Base-by-base conservation (phyloP, 2,113 vertebrate species). In the Ciconia boyciana region DNA sequence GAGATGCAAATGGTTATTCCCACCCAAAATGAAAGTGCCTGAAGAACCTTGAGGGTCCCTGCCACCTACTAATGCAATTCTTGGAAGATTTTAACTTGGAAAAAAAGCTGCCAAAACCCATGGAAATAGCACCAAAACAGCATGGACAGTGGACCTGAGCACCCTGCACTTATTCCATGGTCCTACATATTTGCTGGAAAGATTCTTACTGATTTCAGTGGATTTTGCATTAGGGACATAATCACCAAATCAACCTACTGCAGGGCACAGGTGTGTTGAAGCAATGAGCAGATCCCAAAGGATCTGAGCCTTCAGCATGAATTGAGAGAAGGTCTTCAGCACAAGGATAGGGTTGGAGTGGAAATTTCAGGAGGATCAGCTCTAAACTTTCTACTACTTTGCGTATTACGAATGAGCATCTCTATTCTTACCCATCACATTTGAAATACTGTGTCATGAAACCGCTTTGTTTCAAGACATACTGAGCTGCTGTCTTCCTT, bases 101-200 rank as follows among this genome's bases (percentile, higher is more conserved):
- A 17, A 79, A 58, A 79, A 78, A 11, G 3, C 2, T 4, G 52
- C 7, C 13, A 64, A 54, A 36, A 6, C 7, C 8, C 18, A 13
- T 13, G 44, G 61, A 69, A 95, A 71, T 20, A 57, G 4, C 34
- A 57, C 17, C 36, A 58, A 77, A 81, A 19, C 8, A 48, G 3
- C 11, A 31, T 2, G 3, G 18, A 14, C 5, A 20, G 29, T 46
- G 20, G 25, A 82, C 58, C 29, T 24, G 29, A 81, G 39, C 41
- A 72, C 6, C 4, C 20, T 54, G 18, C 6, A 8, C 46, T 77
- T 77, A 36, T 7, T 68, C 13, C 10, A 4, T 29, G 19, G 25
- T 43, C 7, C 4, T 19, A 29, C 0, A 0, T 28, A 26, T n/a
- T 57, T 21, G n/a, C 65, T 70, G 41, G 41, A 83, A 81, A 58